Evolutionary conservation across 2,888 invertebrate species (phyloP).

Genomic region (Scotopteryx bipunctaria): DNA sequence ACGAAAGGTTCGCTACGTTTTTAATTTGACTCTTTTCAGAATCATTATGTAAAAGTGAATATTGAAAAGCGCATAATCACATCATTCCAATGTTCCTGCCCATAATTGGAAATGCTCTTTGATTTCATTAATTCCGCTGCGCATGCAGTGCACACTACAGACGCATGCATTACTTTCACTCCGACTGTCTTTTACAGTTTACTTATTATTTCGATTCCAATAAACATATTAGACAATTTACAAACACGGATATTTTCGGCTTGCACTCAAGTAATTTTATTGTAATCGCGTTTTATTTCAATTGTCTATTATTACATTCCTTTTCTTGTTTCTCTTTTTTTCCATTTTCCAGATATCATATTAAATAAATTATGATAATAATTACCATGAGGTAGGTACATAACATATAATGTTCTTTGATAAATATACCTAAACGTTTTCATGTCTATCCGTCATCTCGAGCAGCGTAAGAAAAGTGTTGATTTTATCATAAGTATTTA

Average conservation of each 20-base stretch:
- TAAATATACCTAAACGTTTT: no score
- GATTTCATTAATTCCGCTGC: slow-evolving; percentile 65
- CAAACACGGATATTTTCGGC: slow-evolving; percentile 15
- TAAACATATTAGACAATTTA: slow-evolving; percentile 13
- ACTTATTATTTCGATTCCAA: slow-evolving; percentile 24
- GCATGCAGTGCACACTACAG: slow-evolving; percentile 50
- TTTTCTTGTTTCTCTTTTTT: no score
- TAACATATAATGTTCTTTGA: no score
- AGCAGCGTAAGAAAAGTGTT: no score
- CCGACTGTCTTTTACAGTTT: slow-evolving; percentile 48
- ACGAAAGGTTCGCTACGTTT: not conserved
- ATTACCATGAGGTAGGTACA: no score
- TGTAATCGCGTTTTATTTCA: no score
- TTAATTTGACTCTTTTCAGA: not conserved
- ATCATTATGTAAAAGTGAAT: not conserved
- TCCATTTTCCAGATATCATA: no score
- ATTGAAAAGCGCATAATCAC: not conserved
- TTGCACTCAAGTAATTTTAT: no score
- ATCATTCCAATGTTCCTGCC: slow-evolving; percentile 7
- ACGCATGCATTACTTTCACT: slow-evolving; percentile 71
- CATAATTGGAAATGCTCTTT: slow-evolving; percentile 52
- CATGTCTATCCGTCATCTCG: no score
- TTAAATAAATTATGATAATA: no score
- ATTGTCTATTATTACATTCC: no score
- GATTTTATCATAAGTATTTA: no score